Evolutionary conservation across 2,113 vertebrate species (phyloP), one percentile per base, ranked within the genome.

Genomic region (Oreochromis spilurus): DNA sequence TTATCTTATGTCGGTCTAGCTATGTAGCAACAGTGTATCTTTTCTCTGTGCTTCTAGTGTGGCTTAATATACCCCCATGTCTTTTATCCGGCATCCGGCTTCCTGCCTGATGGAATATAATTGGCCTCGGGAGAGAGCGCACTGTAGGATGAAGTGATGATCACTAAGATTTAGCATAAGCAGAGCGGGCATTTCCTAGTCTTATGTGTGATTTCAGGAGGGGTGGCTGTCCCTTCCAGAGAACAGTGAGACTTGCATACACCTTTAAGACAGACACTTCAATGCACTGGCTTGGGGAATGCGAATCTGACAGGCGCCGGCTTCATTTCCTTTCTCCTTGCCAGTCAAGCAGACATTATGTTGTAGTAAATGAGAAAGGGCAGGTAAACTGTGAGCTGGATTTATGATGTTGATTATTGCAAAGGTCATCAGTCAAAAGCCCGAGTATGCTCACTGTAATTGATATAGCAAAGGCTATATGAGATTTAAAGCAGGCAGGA

Each of bases 31-130:
- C 75, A 91, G 86, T 40, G 19, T 62, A 79, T 88, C 58, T 85
- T 89, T 81, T 86, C 86, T 82, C 38, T 54, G 80, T 29, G 84
- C 83, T 90, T 53, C 26, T 75, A 87, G 88, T 84, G 92, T 89
- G 84, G 86, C 90, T 93, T 90, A 92, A 94, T 92, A 89, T 91
- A 90, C 87, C 84, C 89, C 45, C 65, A 60, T 87, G 89, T 95
- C 92, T 94, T 94, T 91, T 91, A 93, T 92, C 91, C 88, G 2
- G 90, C 88, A 93, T 94, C 93, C 89, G 80, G 91, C 89, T 93
- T 93, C 93, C 92, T 92, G 94, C 82, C 89, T 95, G 91, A 94
- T 92, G 92, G 89, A 93, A 93, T 80, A 91, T 95, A 94, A 95
- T 95, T 95, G 93, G 93, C 94, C 94, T 91, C 90, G 17, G 89